Conservation (phyloP, 2,888 invertebrate species). For the Rotaria sp. region DNA sequence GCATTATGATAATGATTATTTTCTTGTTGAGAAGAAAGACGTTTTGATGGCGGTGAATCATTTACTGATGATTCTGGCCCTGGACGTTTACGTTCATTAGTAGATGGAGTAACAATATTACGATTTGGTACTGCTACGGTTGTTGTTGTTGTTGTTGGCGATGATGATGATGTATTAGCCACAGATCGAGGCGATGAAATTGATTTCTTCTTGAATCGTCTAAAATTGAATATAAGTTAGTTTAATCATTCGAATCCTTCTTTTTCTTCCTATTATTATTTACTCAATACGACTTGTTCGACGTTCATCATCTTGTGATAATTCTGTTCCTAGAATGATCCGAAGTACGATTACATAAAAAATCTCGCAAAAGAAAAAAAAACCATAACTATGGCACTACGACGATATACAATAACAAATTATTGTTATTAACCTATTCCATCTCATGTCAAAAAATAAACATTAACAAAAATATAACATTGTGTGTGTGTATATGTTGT, state of each 20-base stretch:
- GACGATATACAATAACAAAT: background rate
- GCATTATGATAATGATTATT: background rate
- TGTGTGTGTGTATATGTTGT: background rate
- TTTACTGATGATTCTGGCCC: background rate
- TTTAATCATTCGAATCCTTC: too few species aligned
- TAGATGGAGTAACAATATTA: background rate
- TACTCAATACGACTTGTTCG: background rate
- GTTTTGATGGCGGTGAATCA: background rate
- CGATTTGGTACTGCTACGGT: background rate
- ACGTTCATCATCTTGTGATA: background rate
- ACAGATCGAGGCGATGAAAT: background rate
- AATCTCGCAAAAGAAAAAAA: background rate
- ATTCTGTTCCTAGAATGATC: slow-evolving; percentile 10
- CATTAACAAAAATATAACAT: slow-evolving; percentile 1
- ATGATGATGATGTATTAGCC: background rate
- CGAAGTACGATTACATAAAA: slow-evolving; percentile 1
- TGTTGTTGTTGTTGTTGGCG: too few species aligned
- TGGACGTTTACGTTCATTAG: background rate
- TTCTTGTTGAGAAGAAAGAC: background rate
- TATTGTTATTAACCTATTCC: background rate
- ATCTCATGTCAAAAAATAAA: background rate
- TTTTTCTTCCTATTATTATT: background rate
- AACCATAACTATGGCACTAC: background rate
- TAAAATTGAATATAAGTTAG: background rate
- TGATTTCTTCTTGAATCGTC: background rate